Conservation (phyloP, 35 echinoderm and acorn worm genomes). For the Strongylocentrotus purpuratus region DNA sequence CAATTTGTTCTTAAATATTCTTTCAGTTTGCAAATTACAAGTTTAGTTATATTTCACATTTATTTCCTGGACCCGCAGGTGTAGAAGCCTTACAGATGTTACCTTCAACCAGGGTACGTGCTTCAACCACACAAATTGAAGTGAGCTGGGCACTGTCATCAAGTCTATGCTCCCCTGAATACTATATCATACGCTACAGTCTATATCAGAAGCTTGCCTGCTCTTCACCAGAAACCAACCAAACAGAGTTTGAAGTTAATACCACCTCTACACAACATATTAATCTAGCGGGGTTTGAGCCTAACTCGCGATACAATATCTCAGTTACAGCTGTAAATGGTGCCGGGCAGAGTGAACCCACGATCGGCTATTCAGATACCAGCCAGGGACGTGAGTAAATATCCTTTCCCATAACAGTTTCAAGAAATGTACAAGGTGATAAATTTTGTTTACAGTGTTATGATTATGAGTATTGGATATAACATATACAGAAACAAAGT, state of each 20-base stretch:
- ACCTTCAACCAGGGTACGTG: no score
- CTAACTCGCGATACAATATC: not conserved
- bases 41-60: not conserved
- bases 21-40: no score
- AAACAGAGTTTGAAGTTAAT: not conserved
- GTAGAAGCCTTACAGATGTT: not conserved
- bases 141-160: not conserved
- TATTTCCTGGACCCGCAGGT: not conserved
- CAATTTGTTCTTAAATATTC: no score
- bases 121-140: not conserved
- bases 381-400: not conserved
- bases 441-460: no score
- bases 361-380: not conserved
- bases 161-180: not conserved
- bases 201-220: not conserved
- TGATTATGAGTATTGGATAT: no score
- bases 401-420: no score
- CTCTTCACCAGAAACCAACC: not conserved
- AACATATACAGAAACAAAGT: no score
- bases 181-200: slow-evolving; percentile 33
- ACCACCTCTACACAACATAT: not conserved
- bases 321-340: not conserved
- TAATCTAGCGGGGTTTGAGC: not conserved
- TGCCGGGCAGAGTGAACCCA: not conserved
- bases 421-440: no score